These are phyloP conservation scores for Conops quadrifasciatus DNA, from an alignment of 2,888 invertebrate species.

Conservation along the genomic window DNA sequence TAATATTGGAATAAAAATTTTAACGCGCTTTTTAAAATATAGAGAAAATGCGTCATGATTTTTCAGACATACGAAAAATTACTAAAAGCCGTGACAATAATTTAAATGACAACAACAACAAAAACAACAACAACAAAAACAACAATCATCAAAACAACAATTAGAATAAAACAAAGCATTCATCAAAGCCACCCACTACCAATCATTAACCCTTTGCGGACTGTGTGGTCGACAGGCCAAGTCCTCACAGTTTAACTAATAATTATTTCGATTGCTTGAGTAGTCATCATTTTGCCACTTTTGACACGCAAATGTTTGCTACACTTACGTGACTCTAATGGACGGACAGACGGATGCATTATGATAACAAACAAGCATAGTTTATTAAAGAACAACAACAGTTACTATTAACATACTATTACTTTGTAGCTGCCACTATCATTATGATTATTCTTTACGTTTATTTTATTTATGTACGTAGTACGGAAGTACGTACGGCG, in stretches of 20 bases:
- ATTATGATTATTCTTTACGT: neutral
- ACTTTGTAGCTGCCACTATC: neutral
- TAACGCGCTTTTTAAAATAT: too few relatives aligned
- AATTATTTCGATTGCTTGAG: neutral
- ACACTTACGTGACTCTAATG: neutral
- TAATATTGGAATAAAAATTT: too few relatives aligned
- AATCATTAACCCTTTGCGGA: neutral
- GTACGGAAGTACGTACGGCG: too few relatives aligned
- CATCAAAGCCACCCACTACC: neutral
- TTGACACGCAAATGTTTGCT: neutral
- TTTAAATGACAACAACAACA: neutral
- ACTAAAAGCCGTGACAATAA: too few relatives aligned
- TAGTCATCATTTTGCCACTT: neutral
- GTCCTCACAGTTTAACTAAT: neutral
- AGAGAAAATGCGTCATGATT: too few relatives aligned
- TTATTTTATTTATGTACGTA: too few relatives aligned
- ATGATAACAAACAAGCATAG: too few relatives aligned
- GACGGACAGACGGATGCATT: too few relatives aligned
- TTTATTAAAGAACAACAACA: neutral
- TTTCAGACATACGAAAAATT: too few relatives aligned
- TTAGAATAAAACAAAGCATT: too few relatives aligned
- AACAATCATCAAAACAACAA: neutral
- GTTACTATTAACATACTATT: neutral
- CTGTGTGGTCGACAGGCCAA: too few relatives aligned
- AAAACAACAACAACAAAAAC: neutral